Conservation (phyloP, 2,888 invertebrate species). For the Bibio marci region DNA sequence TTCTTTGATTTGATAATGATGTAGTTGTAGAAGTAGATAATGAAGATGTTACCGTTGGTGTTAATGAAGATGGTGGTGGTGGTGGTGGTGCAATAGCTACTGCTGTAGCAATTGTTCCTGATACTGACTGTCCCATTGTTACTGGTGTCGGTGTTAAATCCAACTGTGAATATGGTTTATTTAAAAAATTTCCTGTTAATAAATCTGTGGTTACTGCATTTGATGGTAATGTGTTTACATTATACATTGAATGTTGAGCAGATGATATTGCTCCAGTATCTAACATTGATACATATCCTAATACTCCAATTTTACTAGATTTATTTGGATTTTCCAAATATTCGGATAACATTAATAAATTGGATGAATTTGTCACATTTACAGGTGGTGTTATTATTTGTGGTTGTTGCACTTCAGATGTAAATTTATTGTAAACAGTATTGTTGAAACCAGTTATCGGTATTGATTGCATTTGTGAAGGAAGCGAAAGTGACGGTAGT, state of each 20-base stretch:
- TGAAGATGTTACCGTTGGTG: neutral
- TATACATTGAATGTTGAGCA: neutral
- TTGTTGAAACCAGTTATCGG: neutral
- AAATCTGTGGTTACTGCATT: neutral
- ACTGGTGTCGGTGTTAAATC: too few species aligned
- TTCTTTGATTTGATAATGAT: slow-evolving; percentile 13
- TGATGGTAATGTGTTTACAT: neutral
- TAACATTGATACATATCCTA: slow-evolving; percentile 12
- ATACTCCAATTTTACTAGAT: slow-evolving; percentile 16
- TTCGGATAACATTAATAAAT: slow-evolving; percentile 18
- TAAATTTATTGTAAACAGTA: neutral
- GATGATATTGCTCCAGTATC: neutral
- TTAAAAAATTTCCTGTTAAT: neutral
- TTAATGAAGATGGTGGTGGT: neutral
- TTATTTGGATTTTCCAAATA: slow-evolving; percentile 17
- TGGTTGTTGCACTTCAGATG: neutral
- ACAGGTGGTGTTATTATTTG: neutral
- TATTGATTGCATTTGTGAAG: neutral
- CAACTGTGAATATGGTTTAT: too few species aligned
- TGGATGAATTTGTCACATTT: too few species aligned
- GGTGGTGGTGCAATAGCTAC: neutral
- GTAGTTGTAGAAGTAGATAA: neutral
- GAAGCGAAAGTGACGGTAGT: neutral
- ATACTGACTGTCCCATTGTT: too few species aligned
- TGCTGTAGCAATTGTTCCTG: too few species aligned